Base-by-base conservation (phyloP, 2,888 invertebrate genomes). In the Elmis aenea region DNA sequence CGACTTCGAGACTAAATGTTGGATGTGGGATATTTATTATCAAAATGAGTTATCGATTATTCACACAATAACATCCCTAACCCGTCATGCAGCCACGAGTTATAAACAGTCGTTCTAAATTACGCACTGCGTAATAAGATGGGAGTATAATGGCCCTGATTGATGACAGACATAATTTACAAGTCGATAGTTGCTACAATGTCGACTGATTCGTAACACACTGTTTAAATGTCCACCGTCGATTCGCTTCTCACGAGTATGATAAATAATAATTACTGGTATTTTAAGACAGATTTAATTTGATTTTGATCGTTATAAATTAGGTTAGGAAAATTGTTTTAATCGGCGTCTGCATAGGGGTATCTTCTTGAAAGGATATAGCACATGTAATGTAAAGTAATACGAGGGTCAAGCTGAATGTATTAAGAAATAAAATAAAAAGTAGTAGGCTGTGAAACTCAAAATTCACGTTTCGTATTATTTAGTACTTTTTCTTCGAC, bases 111-210 rank as follows among this genome's bases (percentile, higher is more conserved):
- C 26, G 26, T 26, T 12, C 25, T 33, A 33, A 33, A 33, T 37
- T 38, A 32, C 23, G 23, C 30, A 36, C 33, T 23, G 23, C 15
- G 26, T 36, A 38, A 38, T 38, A 30, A 26, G 26, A 26, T 33
- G 32, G 33, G 26, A 32, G 38, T 26, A 32, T 26, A 26, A 37
- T 16, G 13, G 26, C 20, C 16, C 22, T 38, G 38, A 38, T 38
- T 38, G 32, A 38, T 38, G 38, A 28, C 15, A 12, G 32, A 38
- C 33, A 33, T 33, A 33, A 26, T 33, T 33, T 33, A 33, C 26
- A 20, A 16, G 20, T 9, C 26, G 10, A 25, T 32, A 32, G 11
- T 25, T 16, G 24, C 27, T 13, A 32, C 32, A 24, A 23, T 32
- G 32, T 32, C 32, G 24, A 11, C 32, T 32, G 32, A 25, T 25